A percentile compares a stretch with the other conserved stretches of the same genome.
phyloP scores from a whole-genome alignment of 2,888 invertebrate genomes.

The Zhuqinia jingwanae region DNA sequence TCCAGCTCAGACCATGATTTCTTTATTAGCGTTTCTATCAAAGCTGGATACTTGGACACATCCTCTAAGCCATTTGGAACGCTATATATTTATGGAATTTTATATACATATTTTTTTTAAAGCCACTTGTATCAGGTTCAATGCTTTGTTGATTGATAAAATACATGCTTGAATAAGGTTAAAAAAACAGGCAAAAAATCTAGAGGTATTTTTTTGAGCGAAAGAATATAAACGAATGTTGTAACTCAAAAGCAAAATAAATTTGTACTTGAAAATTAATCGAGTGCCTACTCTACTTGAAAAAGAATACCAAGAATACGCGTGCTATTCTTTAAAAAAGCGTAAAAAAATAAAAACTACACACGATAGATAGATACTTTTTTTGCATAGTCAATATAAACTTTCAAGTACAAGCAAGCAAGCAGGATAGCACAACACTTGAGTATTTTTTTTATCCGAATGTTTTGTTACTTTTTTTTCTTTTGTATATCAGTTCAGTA shows the following conservation, averaged over 20 bases:
- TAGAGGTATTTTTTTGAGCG: neutral
- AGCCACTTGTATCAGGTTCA: too few relatives aligned
- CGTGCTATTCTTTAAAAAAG: too few relatives aligned
- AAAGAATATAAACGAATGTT: neutral
- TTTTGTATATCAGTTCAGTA: too few relatives aligned
- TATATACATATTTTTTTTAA: too few relatives aligned
- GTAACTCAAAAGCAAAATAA: neutral
- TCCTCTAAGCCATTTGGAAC: conserved; percentile 92
- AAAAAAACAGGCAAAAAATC: neutral
- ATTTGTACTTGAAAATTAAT: neutral
- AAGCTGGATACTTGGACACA: conserved; percentile 91
- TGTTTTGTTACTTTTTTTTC: conserved; percentile 20
- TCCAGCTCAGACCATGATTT: conserved; percentile 91
- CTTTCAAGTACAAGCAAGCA: conserved; percentile 9
- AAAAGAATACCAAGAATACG: too few relatives aligned
- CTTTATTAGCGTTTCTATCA: conserved; percentile 91
- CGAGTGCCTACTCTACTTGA: too few relatives aligned
- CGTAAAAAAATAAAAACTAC: neutral
- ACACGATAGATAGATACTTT: neutral
- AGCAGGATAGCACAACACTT: too few relatives aligned
- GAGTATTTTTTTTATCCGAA: conserved; percentile 21
- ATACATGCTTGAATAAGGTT: neutral
- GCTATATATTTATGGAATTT: conserved; percentile 80
- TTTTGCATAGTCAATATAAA: conserved; percentile 1
- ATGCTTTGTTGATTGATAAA: neutral